Percentiles rank a stretch among this genome's conserved stretches.
These are phyloP conservation scores for Mantis religiosa DNA, from an alignment of 2,888 invertebrate species.

Conservation along the genomic window DNA sequence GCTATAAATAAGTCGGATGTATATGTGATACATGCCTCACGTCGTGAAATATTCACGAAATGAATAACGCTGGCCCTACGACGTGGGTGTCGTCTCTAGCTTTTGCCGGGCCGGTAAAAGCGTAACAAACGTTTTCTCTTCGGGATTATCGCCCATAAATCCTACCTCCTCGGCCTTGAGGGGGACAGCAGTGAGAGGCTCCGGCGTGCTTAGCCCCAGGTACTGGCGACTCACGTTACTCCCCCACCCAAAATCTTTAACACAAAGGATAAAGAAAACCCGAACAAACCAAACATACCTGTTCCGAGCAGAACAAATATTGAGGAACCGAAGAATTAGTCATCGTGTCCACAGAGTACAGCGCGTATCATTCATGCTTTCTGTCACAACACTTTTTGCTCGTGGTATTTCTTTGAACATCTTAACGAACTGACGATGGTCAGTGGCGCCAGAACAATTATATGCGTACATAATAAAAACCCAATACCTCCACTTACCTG, in stretches of 20 bases:
- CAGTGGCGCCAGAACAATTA: too few species aligned
- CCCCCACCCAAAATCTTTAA: not conserved
- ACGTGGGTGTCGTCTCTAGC: not conserved
- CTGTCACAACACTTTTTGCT: not conserved
- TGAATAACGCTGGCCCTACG: not conserved
- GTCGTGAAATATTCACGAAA: not conserved
- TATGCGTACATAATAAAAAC: too few species aligned
- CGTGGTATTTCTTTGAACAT: too few species aligned
- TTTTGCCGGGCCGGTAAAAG: not conserved
- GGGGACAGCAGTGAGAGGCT: not conserved
- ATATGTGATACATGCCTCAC: not conserved
- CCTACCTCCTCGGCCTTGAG: not conserved
- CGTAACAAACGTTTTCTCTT: not conserved
- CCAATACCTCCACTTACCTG: too few species aligned
- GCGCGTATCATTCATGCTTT: not conserved
- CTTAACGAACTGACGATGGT: too few species aligned
- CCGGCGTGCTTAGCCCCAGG: not conserved
- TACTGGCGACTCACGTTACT: not conserved
- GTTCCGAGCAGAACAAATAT: not conserved
- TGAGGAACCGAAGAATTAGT: not conserved
- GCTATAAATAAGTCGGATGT: not conserved
- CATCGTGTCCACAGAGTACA: not conserved
- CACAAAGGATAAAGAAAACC: not conserved
- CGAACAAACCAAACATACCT: not conserved
- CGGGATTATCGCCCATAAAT: slow-evolving; percentile 2